Evolutionary conservation across 2,113 vertebrate genomes (phyloP).

Genomic region (Xenus cinereus): DNA sequence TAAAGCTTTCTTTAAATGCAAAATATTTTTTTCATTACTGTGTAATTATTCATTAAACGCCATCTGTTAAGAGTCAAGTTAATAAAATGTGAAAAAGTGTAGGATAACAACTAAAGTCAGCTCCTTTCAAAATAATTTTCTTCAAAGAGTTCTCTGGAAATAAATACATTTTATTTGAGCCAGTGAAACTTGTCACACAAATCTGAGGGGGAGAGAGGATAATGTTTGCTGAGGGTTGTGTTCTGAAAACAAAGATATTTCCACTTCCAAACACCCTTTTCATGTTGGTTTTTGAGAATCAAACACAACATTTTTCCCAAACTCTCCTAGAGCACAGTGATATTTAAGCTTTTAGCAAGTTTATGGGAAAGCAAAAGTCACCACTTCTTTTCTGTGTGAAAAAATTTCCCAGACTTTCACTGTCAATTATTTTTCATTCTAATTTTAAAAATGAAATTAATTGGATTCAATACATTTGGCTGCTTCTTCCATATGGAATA

Average conservation of each 20-base stretch:
- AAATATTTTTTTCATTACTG: constrained; percentile 43
- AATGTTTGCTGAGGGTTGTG: background rate
- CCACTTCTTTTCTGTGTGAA: background rate
- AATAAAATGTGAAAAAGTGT: background rate
- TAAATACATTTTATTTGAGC: background rate
- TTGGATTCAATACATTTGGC: background rate
- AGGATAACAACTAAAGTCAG: constrained; percentile 3
- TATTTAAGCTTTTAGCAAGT: background rate
- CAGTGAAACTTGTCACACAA: background rate
- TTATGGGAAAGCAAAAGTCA: background rate
- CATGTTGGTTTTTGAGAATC: background rate
- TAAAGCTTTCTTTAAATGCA: background rate
- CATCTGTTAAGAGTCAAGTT: constrained; percentile 28
- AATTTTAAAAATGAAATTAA: background rate
- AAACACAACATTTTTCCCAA: background rate
- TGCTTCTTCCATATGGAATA: background rate
- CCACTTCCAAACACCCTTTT: background rate
- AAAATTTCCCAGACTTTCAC: background rate
- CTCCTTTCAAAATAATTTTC: background rate
- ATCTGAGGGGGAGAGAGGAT: background rate
- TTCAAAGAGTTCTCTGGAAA: background rate
- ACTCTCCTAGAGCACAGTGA: background rate
- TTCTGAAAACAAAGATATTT: background rate
- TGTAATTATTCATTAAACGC: constrained; percentile 41
- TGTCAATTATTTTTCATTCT: background rate